Conservation (phyloP, 2,888 invertebrate species). For the Ennomos quercinarius region DNA sequence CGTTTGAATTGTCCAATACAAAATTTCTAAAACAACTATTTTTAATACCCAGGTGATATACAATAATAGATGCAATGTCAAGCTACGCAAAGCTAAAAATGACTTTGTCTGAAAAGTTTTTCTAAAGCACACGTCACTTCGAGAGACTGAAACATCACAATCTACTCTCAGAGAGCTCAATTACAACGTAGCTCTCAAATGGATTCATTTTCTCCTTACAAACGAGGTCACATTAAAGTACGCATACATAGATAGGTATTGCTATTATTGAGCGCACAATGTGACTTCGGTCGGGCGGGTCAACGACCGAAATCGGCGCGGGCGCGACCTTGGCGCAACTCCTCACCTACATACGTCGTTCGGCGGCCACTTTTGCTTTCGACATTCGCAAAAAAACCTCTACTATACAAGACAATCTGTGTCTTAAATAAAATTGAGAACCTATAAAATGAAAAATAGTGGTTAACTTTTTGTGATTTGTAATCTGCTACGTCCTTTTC, state of each 20-base stretch:
- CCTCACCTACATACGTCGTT: slow-evolving; percentile 81
- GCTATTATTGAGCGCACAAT: slow-evolving; percentile 57
- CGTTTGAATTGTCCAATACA: no score
- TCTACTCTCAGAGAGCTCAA: no score
- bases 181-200: no score
- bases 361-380: slow-evolving; percentile 82
- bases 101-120: no score
- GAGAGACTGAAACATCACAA: no score
- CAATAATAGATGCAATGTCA: no score
- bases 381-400: slow-evolving; percentile 76
- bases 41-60: no score
- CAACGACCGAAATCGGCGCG: slow-evolving; percentile 82
- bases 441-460: slow-evolving; percentile 5
- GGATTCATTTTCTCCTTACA: slow-evolving; percentile 4
- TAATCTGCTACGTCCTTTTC: no score
- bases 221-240: slow-evolving; percentile 17
- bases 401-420: slow-evolving; percentile 17
- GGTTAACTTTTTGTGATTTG: no score
- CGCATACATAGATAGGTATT: slow-evolving; percentile 41
- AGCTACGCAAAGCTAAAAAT: neutral
- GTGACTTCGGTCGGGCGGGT: slow-evolving; percentile 65
- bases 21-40: no score
- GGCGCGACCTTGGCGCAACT: slow-evolving; percentile 81
- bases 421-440: slow-evolving; percentile 2
- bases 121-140: no score